Evolutionary conservation across 2,888 invertebrate genomes (phyloP).

Genomic region (Lymantria dispar): DNA sequence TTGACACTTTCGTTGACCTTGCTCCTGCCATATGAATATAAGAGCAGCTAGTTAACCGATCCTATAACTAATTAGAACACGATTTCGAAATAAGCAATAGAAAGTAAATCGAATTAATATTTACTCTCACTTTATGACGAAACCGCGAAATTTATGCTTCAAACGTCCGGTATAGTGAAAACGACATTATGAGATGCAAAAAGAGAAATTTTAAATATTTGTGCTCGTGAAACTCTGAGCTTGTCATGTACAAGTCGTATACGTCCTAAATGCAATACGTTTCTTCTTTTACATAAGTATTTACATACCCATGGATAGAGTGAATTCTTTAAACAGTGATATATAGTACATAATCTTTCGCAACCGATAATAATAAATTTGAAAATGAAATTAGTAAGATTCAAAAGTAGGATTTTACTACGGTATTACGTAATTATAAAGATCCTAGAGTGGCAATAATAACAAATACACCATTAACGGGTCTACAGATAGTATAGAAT

Average conservation of each 20-base stretch:
- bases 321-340: too few relatives aligned
- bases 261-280: constrained; percentile 74
- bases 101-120: constrained; percentile 68
- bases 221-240: constrained; percentile 73
- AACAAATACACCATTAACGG: too few relatives aligned
- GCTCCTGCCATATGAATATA: constrained; percentile 41
- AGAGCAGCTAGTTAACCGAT: constrained; percentile 49
- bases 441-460: too few relatives aligned
- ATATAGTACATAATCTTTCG: too few relatives aligned
- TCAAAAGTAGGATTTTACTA: too few relatives aligned
- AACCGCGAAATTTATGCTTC: constrained; percentile 68
- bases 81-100: constrained; percentile 46
- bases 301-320: too few relatives aligned
- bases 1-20: constrained; percentile 82
- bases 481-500: too few relatives aligned
- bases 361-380: too few relatives aligned
- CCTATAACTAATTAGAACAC: constrained; percentile 17
- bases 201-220: constrained; percentile 82
- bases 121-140: constrained; percentile 76
- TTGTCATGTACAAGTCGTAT: constrained; percentile 68
- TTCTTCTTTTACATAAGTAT: constrained; percentile 40
- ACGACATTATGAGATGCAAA: constrained; percentile 78
- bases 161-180: constrained; percentile 71
- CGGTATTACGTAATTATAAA: too few relatives aligned
- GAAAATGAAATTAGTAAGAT: too few relatives aligned